Evolutionary conservation across 2,888 invertebrate genomes (phyloP).

Genomic region (Atrina japonica): DNA sequence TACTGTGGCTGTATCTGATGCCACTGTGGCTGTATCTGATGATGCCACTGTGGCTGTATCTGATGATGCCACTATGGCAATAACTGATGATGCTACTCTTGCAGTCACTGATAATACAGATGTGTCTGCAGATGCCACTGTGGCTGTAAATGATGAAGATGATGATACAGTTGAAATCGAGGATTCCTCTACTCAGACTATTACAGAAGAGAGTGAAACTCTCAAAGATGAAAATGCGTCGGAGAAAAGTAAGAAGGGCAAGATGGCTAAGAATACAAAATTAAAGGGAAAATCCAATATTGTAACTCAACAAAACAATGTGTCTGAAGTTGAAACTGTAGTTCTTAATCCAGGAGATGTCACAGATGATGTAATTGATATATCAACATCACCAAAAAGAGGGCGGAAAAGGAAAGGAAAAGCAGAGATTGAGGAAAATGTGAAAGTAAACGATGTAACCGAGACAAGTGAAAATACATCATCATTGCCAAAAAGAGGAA

Average conservation of each 20-base stretch:
- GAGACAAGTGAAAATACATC: background rate
- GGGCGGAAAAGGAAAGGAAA: background rate
- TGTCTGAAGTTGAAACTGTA: background rate
- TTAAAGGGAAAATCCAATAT: too few species aligned
- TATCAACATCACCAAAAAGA: background rate
- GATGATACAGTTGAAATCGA: constrained; percentile 20
- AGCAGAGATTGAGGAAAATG: constrained; percentile 12
- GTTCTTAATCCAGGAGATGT: constrained; percentile 31
- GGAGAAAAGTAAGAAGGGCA: too few species aligned
- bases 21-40: too few species aligned
- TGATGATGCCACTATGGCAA: constrained; percentile 8
- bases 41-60: too few species aligned
- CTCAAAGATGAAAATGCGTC: too few species aligned
- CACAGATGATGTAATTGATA: constrained; percentile 4
- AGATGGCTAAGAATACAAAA: too few species aligned
- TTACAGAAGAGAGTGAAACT: too few species aligned
- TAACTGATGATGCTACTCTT: constrained; percentile 16
- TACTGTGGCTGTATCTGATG: too few species aligned
- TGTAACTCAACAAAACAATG: too few species aligned
- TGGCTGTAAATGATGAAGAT: constrained; percentile 22
- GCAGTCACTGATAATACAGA: background rate
- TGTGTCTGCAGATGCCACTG: constrained; percentile 40
- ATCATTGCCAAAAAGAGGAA: too few species aligned
- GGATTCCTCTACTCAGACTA: too few species aligned
- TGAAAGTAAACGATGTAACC: constrained; percentile 22